Evolutionary conservation across 1,140 invertebrate genomes (phyloP), one percentile per base, ranked within the genome.

Genomic region (Brachionus asplanchnoidis): DNA sequence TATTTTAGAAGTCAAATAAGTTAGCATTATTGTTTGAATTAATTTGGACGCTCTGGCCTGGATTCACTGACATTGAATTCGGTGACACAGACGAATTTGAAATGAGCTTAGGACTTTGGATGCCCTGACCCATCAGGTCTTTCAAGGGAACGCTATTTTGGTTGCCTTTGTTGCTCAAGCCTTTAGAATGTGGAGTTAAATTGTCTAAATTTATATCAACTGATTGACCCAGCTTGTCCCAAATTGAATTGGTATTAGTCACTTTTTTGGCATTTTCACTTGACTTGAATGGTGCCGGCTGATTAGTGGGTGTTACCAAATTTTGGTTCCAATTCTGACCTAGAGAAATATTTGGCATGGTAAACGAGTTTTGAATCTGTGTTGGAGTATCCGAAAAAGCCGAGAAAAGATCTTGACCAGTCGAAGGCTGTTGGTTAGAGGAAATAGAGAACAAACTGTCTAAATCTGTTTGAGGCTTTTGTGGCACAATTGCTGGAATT

Each of bases 151-250:
- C 44, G 65, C 65, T 82, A 46, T 78, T 46, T 40, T 82, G 28
- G 26, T 68, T 82, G 12, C n/a, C n/a, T 68, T 82, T 82, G 14
- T 46, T 50, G 23, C 20, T 77, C 11, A 65, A 26, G 7, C 79
- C 79, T 46, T 82, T 82, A n/a, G 36, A 44, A 46, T 82, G 60
- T 12, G 50, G 79, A 26, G 79, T 65, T 46, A 82, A 82, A 46
- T 82, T 82, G 26, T 82, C 79, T 26, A 82, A 68, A 14, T 68
- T 82, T 14, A 82, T 82, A n/a, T 82, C 79, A 20, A 82, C 79
- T 42, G 79, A 82, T 65, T 82, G 50, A 12, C 79, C 79, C 2
- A 82, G 53, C 12, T 44, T 60, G 23, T 82, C 79, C 79, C 79
- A 82, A 53, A 82, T 82, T 23, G 50, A 32, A 77, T 77, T 77